Base-by-base conservation (phyloP, 2,797 vertebrate genomes). In the Loriculus beryllinus region DNA sequence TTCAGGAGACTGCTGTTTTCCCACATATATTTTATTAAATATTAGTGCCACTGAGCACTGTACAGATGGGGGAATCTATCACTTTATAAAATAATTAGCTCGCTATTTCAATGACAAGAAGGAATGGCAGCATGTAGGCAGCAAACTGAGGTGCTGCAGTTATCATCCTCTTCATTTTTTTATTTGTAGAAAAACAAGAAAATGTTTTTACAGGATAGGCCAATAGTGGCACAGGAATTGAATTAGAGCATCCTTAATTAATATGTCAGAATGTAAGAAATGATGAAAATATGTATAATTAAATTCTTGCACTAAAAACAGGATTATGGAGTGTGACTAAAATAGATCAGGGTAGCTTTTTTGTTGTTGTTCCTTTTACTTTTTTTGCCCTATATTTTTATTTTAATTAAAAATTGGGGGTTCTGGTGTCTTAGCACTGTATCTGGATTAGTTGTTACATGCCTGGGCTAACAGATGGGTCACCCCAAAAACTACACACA, bases 251-350 rank as follows among this genome's bases (percentile, higher is more conserved):
- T 97, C 97, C 93, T 98, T 98, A 98, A 98, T 98, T 98, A 98
- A 97, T 96, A 97, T 97, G 97, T 98, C 98, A 98, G 96, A 95
- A 93, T 78, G 93, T 82, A 93, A 97, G 96, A 97, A 98, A 97
- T 97, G 85, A 97, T 96, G 94, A 96, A 97, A 98, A 97, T 97
- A 97, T 96, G 94, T 97, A 95, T 98, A 97, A 98, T 98, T 98
- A 98, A 97, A 95, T 96, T 96, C 95, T 95, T 97, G 40, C 79
- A 83, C 91, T 97, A 97, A 98, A 98, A 96, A 69, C 82, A 95
- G 82, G 86, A 95, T 96, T 97, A 69, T 65, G 95, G 97, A 97
- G 85, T 92, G 92, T 35, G 54, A 96, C 88, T 43, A 93, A 98
- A 98, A 98, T 97, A 98, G 88, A 96, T 88, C 63, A 95, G 67